These are phyloP conservation scores for Dioctria rufipes DNA, from an alignment of 2,888 invertebrate genomes.

Conservation along the genomic window DNA sequence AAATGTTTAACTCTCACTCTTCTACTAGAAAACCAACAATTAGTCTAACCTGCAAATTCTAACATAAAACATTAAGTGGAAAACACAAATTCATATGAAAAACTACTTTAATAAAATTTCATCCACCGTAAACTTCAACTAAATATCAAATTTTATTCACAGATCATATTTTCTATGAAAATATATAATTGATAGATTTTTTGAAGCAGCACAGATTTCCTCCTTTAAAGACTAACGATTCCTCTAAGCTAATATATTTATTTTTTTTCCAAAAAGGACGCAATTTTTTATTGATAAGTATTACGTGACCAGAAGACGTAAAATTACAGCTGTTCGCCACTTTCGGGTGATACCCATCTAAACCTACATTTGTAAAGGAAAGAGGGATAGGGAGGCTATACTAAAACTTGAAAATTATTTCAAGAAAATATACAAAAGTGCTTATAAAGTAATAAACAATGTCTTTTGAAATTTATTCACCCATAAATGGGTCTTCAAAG, in stretches of 20 bases:
- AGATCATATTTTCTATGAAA: slow-evolving; percentile 1
- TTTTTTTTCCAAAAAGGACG: not conserved
- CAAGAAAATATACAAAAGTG: slow-evolving; percentile 14
- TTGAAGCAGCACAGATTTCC: not conserved
- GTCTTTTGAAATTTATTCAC: slow-evolving; percentile 18
- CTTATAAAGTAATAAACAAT: slow-evolving; percentile 21
- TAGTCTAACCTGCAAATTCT: too few species aligned
- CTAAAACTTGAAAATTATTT: not conserved
- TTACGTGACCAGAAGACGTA: slow-evolving; percentile 3
- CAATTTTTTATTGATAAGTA: not conserved
- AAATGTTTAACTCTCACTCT: too few species aligned
- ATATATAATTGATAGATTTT: not conserved
- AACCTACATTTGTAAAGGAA: not conserved
- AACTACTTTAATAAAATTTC: too few species aligned
- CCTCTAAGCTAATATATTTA: not conserved
- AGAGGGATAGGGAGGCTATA: too few species aligned
- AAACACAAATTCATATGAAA: too few species aligned
- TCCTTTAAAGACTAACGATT: not conserved
- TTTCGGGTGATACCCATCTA: not conserved
- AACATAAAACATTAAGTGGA: too few species aligned
- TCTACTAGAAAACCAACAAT: too few species aligned
- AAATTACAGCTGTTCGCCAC: not conserved
- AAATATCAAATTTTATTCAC: not conserved
- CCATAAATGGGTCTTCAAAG: slow-evolving; percentile 24
- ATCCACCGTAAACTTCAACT: too few species aligned